Conservation (phyloP, 2,797 vertebrate species). For the Vespertilio murinus region DNA sequence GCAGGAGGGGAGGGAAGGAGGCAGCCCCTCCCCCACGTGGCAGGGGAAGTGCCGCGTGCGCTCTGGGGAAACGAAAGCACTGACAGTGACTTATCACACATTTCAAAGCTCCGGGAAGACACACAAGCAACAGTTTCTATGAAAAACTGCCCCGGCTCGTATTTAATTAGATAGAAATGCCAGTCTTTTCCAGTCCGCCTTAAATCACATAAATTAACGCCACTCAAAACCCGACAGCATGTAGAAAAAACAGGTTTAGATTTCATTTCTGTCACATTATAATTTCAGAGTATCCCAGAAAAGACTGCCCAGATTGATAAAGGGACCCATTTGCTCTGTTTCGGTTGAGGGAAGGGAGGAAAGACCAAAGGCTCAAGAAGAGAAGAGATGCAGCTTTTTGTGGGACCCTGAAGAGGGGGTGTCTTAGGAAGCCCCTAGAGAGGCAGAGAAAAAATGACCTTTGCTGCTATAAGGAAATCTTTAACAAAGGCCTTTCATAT, state of each 20-base stretch:
- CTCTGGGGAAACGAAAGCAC: not conserved
- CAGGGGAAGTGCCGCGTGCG: not conserved
- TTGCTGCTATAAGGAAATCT: not conserved
- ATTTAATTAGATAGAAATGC: not conserved
- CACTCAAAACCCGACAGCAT: not conserved
- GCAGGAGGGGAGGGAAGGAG: not conserved
- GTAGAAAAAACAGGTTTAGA: not conserved
- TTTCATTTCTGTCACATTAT: conserved; percentile 31
- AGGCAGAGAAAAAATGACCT: not conserved
- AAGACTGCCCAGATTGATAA: not conserved
- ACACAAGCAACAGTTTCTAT: not conserved
- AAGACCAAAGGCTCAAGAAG: not conserved
- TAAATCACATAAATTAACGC: conserved; percentile 3
- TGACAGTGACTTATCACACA: not conserved
- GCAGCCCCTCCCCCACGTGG: not conserved
- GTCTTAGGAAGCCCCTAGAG: not conserved
- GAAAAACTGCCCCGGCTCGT: conserved; percentile 3
- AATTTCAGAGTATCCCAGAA: conserved; percentile 11
- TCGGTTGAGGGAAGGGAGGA: not conserved
- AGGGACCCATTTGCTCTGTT: not conserved
- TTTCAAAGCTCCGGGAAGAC: not conserved
- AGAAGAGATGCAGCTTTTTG: not conserved
- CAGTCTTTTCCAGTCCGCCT: not conserved
- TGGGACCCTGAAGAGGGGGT: not conserved
- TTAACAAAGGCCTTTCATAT: not conserved